phyloP scores from a whole-genome alignment of 1,140 invertebrate species.

The Coenobita brevimanus region DNA sequence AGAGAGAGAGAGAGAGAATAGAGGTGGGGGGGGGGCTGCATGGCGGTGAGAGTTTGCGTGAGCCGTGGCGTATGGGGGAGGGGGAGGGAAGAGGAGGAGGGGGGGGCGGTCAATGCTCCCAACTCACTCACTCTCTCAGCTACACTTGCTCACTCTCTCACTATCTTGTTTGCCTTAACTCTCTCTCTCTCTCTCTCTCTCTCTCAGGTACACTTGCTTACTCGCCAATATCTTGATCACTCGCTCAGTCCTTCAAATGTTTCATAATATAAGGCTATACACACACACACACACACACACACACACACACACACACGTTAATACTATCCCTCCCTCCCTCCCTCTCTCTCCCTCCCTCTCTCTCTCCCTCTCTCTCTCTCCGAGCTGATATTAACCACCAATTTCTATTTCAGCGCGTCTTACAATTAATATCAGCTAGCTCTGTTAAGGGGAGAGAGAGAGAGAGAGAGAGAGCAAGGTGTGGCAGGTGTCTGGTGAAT shows the following conservation, averaged over 20 bases:
- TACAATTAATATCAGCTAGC: slow-evolving; percentile 3
- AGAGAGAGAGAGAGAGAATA: not conserved
- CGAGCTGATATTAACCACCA: not conserved
- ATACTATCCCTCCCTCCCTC: not conserved
- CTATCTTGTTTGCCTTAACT: too few relatives aligned
- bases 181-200: too few relatives aligned
- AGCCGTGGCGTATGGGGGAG: not conserved
- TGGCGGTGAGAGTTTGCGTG: not conserved
- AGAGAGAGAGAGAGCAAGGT: too few relatives aligned
- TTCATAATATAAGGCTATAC: not conserved
- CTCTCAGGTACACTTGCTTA: too few relatives aligned
- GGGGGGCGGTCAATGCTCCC: too few relatives aligned
- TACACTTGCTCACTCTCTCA: too few relatives aligned
- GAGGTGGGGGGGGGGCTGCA: not conserved
- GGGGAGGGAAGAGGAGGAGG: not conserved
- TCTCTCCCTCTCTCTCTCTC: slow-evolving; percentile 1
- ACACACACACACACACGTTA: slow-evolving; percentile 15
- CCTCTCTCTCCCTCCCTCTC: slow-evolving; percentile 1
- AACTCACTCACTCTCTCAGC: too few relatives aligned
- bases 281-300: slow-evolving; percentile 16
- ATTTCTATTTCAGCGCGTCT: not conserved
- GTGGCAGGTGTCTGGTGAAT: too few relatives aligned
- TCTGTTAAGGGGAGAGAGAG: not conserved
- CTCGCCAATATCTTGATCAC: too few relatives aligned
- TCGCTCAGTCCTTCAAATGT: not conserved